Evolutionary conservation across 2,113 vertebrate species (phyloP).

Genomic region (Cottus gobio): DNA sequence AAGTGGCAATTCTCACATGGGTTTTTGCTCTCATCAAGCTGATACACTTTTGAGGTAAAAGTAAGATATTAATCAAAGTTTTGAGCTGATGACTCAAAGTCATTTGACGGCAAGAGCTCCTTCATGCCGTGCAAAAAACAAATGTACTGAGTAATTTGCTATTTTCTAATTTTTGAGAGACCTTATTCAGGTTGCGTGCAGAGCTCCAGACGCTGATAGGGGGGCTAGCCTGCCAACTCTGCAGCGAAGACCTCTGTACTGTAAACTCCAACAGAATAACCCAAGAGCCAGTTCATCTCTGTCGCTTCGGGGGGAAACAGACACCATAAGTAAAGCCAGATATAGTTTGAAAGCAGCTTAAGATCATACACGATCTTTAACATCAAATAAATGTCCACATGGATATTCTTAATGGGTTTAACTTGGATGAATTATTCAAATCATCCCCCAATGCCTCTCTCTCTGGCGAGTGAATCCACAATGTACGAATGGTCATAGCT

Average conservation of each 20-base stretch:
- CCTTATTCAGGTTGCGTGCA: constrained; percentile 28
- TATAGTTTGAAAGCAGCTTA: constrained; percentile 68
- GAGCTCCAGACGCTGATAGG: constrained; percentile 34
- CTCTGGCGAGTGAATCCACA: constrained; percentile 53
- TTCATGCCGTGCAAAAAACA: constrained; percentile 16
- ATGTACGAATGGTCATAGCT: constrained; percentile 51
- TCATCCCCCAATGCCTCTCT: constrained; percentile 64
- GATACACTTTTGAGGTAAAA: constrained; percentile 57
- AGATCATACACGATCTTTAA: constrained; percentile 80
- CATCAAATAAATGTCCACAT: constrained; percentile 80
- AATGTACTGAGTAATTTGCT: constrained; percentile 50
- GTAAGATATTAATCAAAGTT: constrained; percentile 59
- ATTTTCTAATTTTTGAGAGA: constrained; percentile 44
- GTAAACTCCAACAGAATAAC: constrained; percentile 70
- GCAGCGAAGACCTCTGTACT: constrained; percentile 44
- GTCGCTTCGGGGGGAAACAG: constrained; percentile 80
- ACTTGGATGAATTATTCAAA: constrained; percentile 80
- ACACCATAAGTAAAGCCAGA: constrained; percentile 65
- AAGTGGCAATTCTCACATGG: constrained; percentile 69
- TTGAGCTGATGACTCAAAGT: constrained; percentile 54
- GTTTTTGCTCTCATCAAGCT: constrained; percentile 48
- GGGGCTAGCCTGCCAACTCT: constrained; percentile 29
- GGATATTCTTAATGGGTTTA: constrained; percentile 80
- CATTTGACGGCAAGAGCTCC: constrained; percentile 49
- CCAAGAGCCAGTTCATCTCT: constrained; percentile 75